Conservation (phyloP, 2,888 invertebrate species). For the Lumbricus terrestris region DNA sequence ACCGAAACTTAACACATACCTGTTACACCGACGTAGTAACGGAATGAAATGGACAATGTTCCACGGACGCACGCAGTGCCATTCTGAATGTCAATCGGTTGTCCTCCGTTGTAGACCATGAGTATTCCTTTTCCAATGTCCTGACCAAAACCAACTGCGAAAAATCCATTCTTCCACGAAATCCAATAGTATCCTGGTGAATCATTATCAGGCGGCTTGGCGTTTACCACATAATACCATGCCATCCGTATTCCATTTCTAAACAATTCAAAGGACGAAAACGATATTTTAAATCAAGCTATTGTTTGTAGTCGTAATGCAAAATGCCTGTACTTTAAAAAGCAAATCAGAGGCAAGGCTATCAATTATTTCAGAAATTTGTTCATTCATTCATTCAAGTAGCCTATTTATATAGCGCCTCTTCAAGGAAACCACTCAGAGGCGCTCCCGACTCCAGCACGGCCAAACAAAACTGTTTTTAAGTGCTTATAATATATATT, state of each 20-base stretch:
- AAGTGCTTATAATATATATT: too few relatives aligned
- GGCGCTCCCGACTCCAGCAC: too few relatives aligned
- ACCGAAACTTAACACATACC: neutral
- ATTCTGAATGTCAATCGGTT: neutral
- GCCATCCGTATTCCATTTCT: neutral
- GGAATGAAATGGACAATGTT: neutral
- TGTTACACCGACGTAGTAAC: neutral
- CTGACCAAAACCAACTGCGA: neutral
- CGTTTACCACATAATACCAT: neutral
- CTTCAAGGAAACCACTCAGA: too few relatives aligned
- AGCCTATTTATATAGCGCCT: too few relatives aligned
- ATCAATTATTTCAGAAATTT: too few relatives aligned
- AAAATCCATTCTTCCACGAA: neutral
- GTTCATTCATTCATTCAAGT: too few relatives aligned
- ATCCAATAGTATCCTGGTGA: neutral
- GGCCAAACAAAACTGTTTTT: too few relatives aligned
- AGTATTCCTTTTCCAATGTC: neutral
- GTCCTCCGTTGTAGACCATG: neutral
- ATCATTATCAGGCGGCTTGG: neutral
- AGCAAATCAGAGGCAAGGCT: too few relatives aligned
- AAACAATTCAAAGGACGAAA: neutral
- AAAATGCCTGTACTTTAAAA: too few relatives aligned
- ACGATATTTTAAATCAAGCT: too few relatives aligned
- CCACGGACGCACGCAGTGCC: neutral
- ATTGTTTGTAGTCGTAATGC: too few relatives aligned